Base-by-base conservation (phyloP, 2,888 invertebrate species). In the Blastobasis lacticolella region DNA sequence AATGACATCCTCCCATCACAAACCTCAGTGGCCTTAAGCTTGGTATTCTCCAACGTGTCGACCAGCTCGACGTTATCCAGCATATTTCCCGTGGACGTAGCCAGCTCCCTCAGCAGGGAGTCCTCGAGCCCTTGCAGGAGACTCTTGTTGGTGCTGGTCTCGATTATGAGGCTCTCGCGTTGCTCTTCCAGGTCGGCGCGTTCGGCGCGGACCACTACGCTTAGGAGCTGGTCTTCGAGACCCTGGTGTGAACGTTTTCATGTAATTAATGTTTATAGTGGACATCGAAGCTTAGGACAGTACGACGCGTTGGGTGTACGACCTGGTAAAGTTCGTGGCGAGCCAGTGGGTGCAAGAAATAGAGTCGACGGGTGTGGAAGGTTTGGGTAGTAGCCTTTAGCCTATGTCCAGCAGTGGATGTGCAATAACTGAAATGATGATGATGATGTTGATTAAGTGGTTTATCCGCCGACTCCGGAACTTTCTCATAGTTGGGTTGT, bases 81-180 rank as follows among this genome's bases (percentile, higher is more conserved):
- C 96, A 97, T 97, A 79, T 96, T 97, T 10, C 97, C 97, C 0
- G 94, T 93, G 0, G 95, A 95, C 0, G 94, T 94, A 1, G 96
- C 94, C 62, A 97, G 84, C 71, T 97, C 96, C 47, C 94, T 81
- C 2, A 97, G 86, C 50, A 97, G 80, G 0, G 95, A 95, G 73
- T 97, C 95, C 70, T 97, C 97, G 0, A 97, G 82, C 46, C 94
- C 92, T 51, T 95, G 93, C 49, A 97, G 84, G 4, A 96, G 79
- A 63, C 92, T 94, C 73, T 96, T 96, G 78, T 97, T 97, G 56
- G 93, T 93, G 66, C 94, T 94, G 0, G 96, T 97, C 76, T 96
- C 95, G 36, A 91, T 88, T 56, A 97, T 95, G 7, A 97, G 89
- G 10, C 84, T 90, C 74, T 97, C 96, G 2, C 96, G 90, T 69